Percentiles rank a stretch among this genome's conserved stretches.
These are phyloP conservation scores for Acleris cristana DNA, from an alignment of 2,888 invertebrate species.

Conservation along the genomic window DNA sequence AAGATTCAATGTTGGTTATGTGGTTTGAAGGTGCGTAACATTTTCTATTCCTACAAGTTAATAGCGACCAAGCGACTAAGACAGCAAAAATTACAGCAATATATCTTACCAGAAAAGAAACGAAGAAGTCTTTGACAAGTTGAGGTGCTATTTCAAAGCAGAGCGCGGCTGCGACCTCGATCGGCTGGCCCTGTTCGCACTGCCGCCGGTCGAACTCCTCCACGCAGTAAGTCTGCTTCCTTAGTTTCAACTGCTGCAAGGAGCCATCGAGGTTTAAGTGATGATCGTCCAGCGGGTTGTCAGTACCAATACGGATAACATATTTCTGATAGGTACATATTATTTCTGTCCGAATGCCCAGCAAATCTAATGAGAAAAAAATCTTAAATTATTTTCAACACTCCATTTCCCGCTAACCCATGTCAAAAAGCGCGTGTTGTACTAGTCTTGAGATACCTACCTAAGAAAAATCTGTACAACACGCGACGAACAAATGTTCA, in stretches of 20 bases:
- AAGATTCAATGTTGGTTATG: too few species aligned
- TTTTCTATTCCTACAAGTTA: too few species aligned
- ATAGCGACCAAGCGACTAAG: too few species aligned
- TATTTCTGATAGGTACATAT: conserved; percentile 58
- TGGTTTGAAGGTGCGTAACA: too few species aligned
- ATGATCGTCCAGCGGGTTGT: conserved; percentile 54
- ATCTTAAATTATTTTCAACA: not conserved
- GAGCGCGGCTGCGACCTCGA: conserved; percentile 58
- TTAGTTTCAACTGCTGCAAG: conserved; percentile 49
- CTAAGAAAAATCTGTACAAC: too few species aligned
- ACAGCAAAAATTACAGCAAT: not conserved
- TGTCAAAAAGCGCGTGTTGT: too few species aligned
- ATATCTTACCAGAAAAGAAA: conserved; percentile 71
- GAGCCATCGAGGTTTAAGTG: conserved; percentile 55
- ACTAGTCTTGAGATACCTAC: too few species aligned
- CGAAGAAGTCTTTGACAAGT: conserved; percentile 57
- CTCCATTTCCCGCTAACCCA: too few species aligned
- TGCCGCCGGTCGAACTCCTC: conserved; percentile 67
- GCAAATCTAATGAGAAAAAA: conserved; percentile 53
- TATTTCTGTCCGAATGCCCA: conserved; percentile 61
- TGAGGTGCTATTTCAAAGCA: conserved; percentile 59
- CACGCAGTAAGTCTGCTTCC: conserved; percentile 68
- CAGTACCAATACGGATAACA: conserved; percentile 53
- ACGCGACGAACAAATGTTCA: too few species aligned
- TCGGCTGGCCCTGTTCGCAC: conserved; percentile 52